phyloP scores from a whole-genome alignment of 2,113 vertebrate genomes.

The Phaetusa simplex region DNA sequence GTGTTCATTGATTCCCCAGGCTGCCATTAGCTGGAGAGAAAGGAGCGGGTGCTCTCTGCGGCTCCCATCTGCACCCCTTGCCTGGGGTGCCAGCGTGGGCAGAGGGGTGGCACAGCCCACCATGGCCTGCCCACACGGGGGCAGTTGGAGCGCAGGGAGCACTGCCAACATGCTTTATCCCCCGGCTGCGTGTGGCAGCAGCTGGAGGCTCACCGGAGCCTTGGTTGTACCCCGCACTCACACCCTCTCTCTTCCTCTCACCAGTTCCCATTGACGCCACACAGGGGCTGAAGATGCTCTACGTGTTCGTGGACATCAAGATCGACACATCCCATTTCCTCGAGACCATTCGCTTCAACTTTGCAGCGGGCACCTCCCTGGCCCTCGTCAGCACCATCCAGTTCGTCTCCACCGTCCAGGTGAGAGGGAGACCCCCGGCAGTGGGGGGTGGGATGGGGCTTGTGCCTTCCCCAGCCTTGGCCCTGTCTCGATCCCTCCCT shows the following conservation, averaged over 20 bases:
- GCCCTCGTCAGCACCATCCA: conserved; percentile 98
- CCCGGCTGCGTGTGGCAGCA: not conserved
- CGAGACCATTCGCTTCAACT: conserved; percentile 92
- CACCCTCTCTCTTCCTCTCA: not conserved
- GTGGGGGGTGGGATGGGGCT: not conserved
- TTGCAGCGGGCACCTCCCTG: conserved; percentile 76
- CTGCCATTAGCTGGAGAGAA: conserved; percentile 25
- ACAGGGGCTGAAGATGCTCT: conserved; percentile 90
- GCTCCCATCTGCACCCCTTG: not conserved
- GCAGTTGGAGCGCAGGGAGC: not conserved
- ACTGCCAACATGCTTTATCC: not conserved
- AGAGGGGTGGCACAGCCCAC: not conserved
- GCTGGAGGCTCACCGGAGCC: rapidly evolving
- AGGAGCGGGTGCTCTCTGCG: not conserved
- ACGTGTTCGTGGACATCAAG: conserved; percentile 97
- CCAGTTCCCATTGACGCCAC: conserved; percentile 92
- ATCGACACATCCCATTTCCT: conserved; percentile 92
- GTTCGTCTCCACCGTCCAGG: conserved; percentile 94
- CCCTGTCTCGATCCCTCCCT: not conserved
- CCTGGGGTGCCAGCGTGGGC: not conserved
- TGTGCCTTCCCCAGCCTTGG: not conserved
- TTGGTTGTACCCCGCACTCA: rapidly evolving
- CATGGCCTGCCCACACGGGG: not conserved
- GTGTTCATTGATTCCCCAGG: conserved; percentile 73
- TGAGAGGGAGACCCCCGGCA: conserved; percentile 27